phyloP scores from a whole-genome alignment of 1,140 invertebrate species.

The Drosophila cardini region DNA sequence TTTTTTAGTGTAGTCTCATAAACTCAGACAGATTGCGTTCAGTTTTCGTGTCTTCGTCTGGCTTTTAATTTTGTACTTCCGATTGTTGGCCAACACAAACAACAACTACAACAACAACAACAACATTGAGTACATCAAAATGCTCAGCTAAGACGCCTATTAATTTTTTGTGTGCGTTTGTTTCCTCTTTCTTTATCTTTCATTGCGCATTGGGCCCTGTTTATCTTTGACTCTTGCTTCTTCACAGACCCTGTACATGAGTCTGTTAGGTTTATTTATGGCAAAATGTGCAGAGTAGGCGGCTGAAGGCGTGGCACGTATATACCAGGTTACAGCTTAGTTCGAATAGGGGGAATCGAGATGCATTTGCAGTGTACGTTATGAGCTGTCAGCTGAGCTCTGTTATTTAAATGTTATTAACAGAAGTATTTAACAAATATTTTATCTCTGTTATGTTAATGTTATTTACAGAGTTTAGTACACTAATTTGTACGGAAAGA shows the following conservation, averaged over 20 bases:
- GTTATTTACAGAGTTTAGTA: too few species aligned
- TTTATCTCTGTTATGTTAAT: neutral
- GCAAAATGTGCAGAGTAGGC: too few species aligned
- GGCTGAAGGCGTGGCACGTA: too few species aligned
- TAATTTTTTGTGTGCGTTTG: conserved; percentile 25
- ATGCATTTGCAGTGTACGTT: too few species aligned
- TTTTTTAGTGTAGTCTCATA: conserved; percentile 7
- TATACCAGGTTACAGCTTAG: too few species aligned
- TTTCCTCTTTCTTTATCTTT: conserved; percentile 36
- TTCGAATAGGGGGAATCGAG: too few species aligned
- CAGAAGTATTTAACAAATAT: too few species aligned
- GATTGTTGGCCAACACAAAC: conserved; percentile 47
- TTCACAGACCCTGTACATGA: too few species aligned
- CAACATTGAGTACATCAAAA: conserved; percentile 10
- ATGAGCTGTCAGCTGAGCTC: too few species aligned
- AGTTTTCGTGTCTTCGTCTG: conserved; percentile 31
- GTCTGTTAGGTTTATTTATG: too few species aligned
- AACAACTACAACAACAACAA: conserved; percentile 20
- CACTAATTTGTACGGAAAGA: too few species aligned
- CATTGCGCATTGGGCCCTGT: conserved; percentile 32
- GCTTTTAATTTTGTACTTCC: conserved; percentile 56
- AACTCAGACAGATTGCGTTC: neutral
- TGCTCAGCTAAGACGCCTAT: conserved; percentile 40
- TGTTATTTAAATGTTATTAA: too few species aligned
- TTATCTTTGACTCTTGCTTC: conserved; percentile 23